Evolutionary conservation across 2,113 vertebrate species (phyloP), one percentile per base, ranked within the genome.

Genomic region (Onychostoma macrolepis): DNA sequence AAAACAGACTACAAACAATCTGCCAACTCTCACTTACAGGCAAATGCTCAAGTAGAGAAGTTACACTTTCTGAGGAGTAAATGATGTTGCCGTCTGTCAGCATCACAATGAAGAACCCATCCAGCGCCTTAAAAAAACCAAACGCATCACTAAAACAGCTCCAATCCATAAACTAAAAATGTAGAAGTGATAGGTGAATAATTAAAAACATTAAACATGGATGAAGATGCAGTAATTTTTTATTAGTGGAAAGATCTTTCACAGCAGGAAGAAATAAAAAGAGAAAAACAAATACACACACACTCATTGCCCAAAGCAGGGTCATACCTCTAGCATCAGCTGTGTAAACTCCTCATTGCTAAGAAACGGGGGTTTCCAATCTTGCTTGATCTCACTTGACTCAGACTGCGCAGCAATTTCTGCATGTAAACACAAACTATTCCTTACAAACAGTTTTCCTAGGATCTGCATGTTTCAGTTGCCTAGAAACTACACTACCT

Each of bases 281-380:
- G 15, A 67, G 11, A 85, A 19, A 28, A 9, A 53, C 65, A 65
- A 19, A 72, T 53, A 82, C 56, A n/a, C n/a, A n/a, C 26, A 56
- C 11, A 63, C 21, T 28, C 21, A 4, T 67, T 36, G 13, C 12
- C 36, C 26, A 61, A n/a, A 38, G 26, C n/a, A 43, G 8, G 43
- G 26, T 89, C 92, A 91, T 94, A 99, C 98, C 97, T 99, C 98
- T 92, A 99, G 94, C 98, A 99, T 99, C 94, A 99, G 96, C 92
- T 98, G 98, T 80, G 97, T 98, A 94, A 99, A 99, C 91, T 99
- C 98, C 94, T 99, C 97, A 94, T 99, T 98, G 94, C 97, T 98
- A 94, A 99, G 98, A 94, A 99, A 99, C 91, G 96, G 94, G 0
- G 98, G 98, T 92, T 99, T 99, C 98, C 98, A 99, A 95, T 99